These are phyloP conservation scores for Blastobasis adustella DNA, from an alignment of 2,888 invertebrate species.

Conservation along the genomic window DNA sequence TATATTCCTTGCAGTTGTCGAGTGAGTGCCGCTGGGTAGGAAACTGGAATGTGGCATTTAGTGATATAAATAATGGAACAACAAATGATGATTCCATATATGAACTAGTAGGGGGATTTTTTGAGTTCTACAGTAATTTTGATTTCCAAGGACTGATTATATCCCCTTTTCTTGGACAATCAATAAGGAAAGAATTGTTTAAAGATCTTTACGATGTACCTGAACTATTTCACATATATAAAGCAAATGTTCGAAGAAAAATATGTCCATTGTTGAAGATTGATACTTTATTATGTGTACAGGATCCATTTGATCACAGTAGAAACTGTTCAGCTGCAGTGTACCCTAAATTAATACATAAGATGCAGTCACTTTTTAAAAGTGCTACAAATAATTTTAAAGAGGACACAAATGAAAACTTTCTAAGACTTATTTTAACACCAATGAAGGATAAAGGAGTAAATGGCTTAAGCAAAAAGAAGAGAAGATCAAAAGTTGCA, in stretches of 20 bases:
- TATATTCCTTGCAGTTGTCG: slow-evolving; percentile 49
- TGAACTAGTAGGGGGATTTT: slow-evolving; percentile 32
- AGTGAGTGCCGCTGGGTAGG: slow-evolving; percentile 33
- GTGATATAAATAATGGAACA: slow-evolving; percentile 17
- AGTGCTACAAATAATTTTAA: slow-evolving; percentile 13
- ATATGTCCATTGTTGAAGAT: slow-evolving; percentile 12
- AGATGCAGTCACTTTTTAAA: slow-evolving; percentile 10
- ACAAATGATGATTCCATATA: slow-evolving; percentile 17
- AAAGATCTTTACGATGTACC: slow-evolving; percentile 12
- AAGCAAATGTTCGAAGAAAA: slow-evolving; percentile 11
- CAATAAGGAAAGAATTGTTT: slow-evolving; percentile 17
- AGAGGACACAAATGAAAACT: slow-evolving; percentile 3
- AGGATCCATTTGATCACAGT: slow-evolving; percentile 28
- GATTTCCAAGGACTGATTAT: slow-evolving; percentile 21
- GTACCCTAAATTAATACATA: slow-evolving; percentile 13
- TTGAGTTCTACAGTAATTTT: slow-evolving; percentile 29
- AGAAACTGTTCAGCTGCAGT: slow-evolving; percentile 23
- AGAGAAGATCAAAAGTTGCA: no score
- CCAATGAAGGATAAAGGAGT: no score
- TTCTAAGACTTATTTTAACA: slow-evolving; percentile 4
- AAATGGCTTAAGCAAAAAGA: no score
- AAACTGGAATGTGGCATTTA: slow-evolving; percentile 73
- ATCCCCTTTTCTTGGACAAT: slow-evolving; percentile 20
- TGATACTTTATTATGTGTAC: slow-evolving; percentile 21
- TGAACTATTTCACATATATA: slow-evolving; percentile 18